phyloP scores from a whole-genome alignment of 2,888 invertebrate genomes.

The Thumatha senex region DNA sequence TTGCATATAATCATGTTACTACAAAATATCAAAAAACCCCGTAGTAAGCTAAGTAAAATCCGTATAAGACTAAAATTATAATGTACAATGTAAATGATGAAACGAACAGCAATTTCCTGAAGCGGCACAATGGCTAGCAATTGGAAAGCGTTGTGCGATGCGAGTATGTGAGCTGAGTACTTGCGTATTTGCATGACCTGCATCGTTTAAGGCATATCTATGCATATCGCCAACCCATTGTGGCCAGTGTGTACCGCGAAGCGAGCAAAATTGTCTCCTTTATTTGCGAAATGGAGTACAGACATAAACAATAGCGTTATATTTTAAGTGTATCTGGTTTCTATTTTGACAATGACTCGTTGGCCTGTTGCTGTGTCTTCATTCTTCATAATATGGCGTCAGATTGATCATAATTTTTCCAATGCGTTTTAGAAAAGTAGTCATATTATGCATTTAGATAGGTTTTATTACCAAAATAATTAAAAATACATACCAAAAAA shows the following conservation, averaged over 20 bases:
- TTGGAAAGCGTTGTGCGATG: conserved; percentile 62
- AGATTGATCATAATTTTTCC: too few species aligned
- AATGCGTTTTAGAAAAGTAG: too few species aligned
- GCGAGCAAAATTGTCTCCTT: conserved; percentile 74
- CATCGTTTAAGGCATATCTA: conserved; percentile 69
- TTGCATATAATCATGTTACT: too few species aligned
- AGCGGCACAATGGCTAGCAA: conserved; percentile 44
- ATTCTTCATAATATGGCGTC: not conserved
- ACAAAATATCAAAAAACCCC: too few species aligned
- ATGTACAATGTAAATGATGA: conserved; percentile 31
- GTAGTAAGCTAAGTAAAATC: too few species aligned
- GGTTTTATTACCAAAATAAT: too few species aligned
- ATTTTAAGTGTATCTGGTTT: conserved; percentile 16
- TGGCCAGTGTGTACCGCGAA: conserved; percentile 70
- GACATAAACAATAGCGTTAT: conserved; percentile 44
- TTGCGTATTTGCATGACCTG: conserved; percentile 63
- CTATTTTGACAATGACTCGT: not conserved
- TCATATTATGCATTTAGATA: too few species aligned
- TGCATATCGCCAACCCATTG: conserved; percentile 77
- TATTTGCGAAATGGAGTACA: conserved; percentile 65
- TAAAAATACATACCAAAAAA: too few species aligned
- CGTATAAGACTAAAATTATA: too few species aligned
- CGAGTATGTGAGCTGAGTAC: conserved; percentile 51
- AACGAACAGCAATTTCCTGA: conserved; percentile 38
- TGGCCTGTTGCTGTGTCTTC: not conserved